Evolutionary conservation across 2,888 invertebrate genomes (phyloP).

Genomic region (Eueremaeus valkanovi): DNA sequence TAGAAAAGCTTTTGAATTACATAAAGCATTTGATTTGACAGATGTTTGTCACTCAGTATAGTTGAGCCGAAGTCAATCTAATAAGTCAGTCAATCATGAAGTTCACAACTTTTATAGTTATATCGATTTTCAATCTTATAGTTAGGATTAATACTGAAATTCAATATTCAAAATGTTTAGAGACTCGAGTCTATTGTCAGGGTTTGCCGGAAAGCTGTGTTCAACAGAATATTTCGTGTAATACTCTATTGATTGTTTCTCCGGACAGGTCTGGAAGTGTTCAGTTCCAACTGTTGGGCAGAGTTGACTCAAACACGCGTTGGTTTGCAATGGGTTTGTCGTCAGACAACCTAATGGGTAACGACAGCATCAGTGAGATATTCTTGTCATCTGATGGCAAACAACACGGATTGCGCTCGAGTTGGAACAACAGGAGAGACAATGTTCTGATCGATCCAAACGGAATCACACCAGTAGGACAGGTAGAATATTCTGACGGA

Average conservation of each 20-base stretch:
- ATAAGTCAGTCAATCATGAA: no score
- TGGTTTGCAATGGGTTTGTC: constrained; percentile 28
- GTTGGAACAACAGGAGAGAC: neutral
- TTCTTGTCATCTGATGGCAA: neutral
- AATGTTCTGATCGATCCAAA: neutral
- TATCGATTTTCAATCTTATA: neutral
- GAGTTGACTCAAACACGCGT: neutral
- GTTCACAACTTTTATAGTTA: neutral
- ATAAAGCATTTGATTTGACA: no score
- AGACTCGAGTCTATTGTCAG: constrained; percentile 12
- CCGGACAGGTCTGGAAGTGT: neutral
- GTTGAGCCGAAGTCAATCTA: no score
- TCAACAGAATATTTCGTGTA: neutral
- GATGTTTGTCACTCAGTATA: no score
- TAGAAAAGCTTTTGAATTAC: no score
- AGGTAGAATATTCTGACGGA: neutral
- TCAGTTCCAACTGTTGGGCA: constrained; percentile 1
- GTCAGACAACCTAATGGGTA: neutral
- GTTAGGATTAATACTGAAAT: neutral
- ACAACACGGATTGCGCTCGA: neutral
- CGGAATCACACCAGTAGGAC: constrained; percentile 3
- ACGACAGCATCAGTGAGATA: neutral
- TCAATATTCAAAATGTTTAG: neutral
- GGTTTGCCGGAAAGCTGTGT: constrained; percentile 15
- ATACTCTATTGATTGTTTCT: constrained; percentile 1